phyloP scores from a whole-genome alignment of 92 coral and sea anemone genomes.

The Porites evermanni region DNA sequence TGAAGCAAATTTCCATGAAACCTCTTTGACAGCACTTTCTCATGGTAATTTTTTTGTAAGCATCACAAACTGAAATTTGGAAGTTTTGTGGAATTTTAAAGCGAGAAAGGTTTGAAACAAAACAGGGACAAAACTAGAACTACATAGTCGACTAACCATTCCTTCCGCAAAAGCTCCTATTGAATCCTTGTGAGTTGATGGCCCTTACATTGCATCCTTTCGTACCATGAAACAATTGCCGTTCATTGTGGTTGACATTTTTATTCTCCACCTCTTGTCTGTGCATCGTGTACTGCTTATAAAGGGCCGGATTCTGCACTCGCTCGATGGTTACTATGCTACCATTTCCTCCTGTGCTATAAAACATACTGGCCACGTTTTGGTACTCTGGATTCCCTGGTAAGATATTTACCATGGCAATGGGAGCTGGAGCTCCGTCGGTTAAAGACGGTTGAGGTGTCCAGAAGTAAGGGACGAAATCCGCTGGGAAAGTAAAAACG shows the following conservation, averaged over 20 bases:
- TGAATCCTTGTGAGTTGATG: slow-evolving; percentile 62
- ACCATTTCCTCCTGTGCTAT: slow-evolving; percentile 38
- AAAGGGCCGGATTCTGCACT: slow-evolving; percentile 57
- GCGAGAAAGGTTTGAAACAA: too few relatives aligned
- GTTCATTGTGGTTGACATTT: slow-evolving; percentile 33
- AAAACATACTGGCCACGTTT: slow-evolving; percentile 23
- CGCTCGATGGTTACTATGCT: slow-evolving; percentile 44
- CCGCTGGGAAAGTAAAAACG: neutral
- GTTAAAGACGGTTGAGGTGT: slow-evolving; percentile 17
- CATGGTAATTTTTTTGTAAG: neutral
- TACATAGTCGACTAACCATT: slow-evolving; percentile 35
- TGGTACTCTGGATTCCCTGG: slow-evolving; percentile 30
- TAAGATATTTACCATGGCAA: slow-evolving; percentile 15
- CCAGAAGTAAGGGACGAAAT: slow-evolving; percentile 14
- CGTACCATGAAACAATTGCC: slow-evolving; percentile 64
- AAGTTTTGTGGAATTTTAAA: too few relatives aligned
- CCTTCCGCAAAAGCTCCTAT: slow-evolving; percentile 55
- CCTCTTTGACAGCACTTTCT: neutral
- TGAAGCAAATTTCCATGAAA: neutral
- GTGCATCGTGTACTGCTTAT: slow-evolving; percentile 47
- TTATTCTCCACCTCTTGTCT: slow-evolving; percentile 44
- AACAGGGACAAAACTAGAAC: neutral
- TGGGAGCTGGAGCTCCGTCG: slow-evolving; percentile 14
- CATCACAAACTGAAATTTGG: too few relatives aligned
- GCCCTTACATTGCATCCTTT: slow-evolving; percentile 26